These are phyloP conservation scores for Simalia tracyae DNA, from an alignment of 2,797 vertebrate species.

Conservation along the genomic window DNA sequence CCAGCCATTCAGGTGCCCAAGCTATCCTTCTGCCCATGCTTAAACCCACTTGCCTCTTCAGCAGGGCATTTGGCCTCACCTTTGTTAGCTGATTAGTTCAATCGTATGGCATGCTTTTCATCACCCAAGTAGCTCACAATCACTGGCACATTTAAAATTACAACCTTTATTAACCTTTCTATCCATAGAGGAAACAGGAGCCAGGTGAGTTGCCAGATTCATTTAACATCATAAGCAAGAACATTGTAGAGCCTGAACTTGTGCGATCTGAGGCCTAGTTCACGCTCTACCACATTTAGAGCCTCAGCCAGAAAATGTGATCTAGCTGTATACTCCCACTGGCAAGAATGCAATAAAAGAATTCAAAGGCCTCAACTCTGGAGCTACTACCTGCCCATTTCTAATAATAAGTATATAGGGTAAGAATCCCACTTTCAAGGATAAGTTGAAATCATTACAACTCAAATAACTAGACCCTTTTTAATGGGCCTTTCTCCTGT, in stretches of 20 bases:
- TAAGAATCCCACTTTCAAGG: background rate
- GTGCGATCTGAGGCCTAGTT: background rate
- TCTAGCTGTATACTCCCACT: background rate
- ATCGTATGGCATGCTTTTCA: background rate
- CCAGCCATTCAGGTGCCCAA: background rate
- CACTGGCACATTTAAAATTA: conserved; percentile 16
- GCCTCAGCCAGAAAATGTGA: conserved; percentile 2
- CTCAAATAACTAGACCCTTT: background rate
- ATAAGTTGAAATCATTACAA: background rate
- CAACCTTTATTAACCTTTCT: conserved; percentile 23
- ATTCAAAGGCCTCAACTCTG: background rate
- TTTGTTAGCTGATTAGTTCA: background rate
- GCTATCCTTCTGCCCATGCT: conserved; percentile 46
- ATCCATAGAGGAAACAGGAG: background rate
- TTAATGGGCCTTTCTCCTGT: background rate
- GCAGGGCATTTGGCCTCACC: background rate
- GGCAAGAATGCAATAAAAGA: background rate
- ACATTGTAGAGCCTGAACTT: background rate
- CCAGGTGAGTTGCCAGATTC: conserved; percentile 26
- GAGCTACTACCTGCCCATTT: background rate
- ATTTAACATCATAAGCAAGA: conserved; percentile 20
- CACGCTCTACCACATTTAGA: background rate
- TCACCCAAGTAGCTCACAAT: conserved; percentile 8
- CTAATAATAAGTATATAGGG: background rate
- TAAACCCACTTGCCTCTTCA: background rate